These are phyloP conservation scores for Clarias laeviceps DNA, from an alignment of 2,797 vertebrate genomes.

Conservation along the genomic window DNA sequence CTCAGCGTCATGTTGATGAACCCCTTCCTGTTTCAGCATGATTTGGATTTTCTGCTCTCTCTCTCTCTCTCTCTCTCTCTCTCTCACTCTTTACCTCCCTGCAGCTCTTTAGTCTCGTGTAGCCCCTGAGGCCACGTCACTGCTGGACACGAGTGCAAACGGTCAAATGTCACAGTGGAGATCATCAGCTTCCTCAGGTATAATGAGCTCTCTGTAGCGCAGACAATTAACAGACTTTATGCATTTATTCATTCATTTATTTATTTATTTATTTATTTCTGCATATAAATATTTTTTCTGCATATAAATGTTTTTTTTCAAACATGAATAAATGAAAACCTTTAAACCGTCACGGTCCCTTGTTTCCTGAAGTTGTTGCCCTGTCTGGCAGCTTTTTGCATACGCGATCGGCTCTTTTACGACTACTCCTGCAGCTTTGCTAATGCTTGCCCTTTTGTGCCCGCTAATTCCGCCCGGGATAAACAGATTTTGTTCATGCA, in stretches of 20 bases:
- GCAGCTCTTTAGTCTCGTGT: neutral
- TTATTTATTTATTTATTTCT: constrained; percentile 38
- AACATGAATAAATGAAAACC: neutral
- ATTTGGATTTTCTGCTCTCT: constrained; percentile 18
- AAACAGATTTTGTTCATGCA: constrained; percentile 71
- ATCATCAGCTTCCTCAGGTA: constrained; percentile 25
- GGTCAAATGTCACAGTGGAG: constrained; percentile 38
- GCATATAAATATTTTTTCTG: constrained; percentile 70
- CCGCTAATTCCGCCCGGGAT: constrained; percentile 70
- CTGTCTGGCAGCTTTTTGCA: constrained; percentile 73
- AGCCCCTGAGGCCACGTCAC: constrained; percentile 46
- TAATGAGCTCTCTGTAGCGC: constrained; percentile 48
- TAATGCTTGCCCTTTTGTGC: constrained; percentile 75
- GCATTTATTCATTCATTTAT: constrained; percentile 50
- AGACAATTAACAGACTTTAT: constrained; percentile 66
- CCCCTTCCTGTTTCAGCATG: neutral
- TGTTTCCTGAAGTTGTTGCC: constrained; percentile 74
- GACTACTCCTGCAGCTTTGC: constrained; percentile 69
- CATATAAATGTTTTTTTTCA: constrained; percentile 69
- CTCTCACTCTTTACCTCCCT: constrained; percentile 3
- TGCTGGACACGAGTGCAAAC: constrained; percentile 36
- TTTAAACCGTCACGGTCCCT: constrained; percentile 60
- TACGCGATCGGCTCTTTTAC: constrained; percentile 70
- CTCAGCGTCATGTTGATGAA: neutral
- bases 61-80: constrained; percentile 1